These are phyloP conservation scores for Caranx ignobilis DNA, from an alignment of 2,113 vertebrate genomes.

Conservation along the genomic window DNA sequence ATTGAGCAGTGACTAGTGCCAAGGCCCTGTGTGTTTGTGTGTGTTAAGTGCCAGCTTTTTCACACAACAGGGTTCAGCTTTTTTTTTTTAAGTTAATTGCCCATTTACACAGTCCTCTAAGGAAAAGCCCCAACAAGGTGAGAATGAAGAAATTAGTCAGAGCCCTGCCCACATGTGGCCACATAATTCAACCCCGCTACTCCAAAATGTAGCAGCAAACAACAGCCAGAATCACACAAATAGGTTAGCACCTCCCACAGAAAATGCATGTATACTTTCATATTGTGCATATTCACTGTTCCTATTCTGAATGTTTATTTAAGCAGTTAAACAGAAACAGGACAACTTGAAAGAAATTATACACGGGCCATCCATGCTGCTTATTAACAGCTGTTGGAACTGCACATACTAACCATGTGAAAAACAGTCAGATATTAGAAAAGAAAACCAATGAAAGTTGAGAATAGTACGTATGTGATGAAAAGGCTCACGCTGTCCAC, in stretches of 20 bases:
- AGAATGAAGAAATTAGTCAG: constrained; percentile 44
- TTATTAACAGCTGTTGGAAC: neutral
- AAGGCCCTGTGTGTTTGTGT: constrained; percentile 1
- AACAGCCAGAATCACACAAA: constrained; percentile 6
- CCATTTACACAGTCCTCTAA: constrained; percentile 61
- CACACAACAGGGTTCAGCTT: constrained; percentile 46
- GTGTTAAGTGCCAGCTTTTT: constrained; percentile 35
- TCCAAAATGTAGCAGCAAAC: constrained; percentile 6
- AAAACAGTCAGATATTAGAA: neutral
- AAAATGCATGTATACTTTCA: neutral
- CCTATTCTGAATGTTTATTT: neutral
- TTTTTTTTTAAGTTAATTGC: constrained; percentile 49
- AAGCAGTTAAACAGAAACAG: neutral
- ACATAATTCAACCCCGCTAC: constrained; percentile 39
- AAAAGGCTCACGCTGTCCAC: neutral
- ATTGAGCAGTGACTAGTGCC: neutral
- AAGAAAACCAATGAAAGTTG: neutral
- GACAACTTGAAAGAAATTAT: neutral
- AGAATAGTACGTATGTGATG: neutral
- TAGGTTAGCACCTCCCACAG: neutral
- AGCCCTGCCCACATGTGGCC: constrained; percentile 24
- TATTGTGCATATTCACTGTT: neutral
- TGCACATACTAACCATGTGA: neutral
- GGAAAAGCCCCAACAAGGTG: constrained; percentile 27
- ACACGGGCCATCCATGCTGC: neutral